Evolutionary conservation across 2,888 invertebrate genomes (phyloP).

Genomic region (Lumbricus terrestris): DNA sequence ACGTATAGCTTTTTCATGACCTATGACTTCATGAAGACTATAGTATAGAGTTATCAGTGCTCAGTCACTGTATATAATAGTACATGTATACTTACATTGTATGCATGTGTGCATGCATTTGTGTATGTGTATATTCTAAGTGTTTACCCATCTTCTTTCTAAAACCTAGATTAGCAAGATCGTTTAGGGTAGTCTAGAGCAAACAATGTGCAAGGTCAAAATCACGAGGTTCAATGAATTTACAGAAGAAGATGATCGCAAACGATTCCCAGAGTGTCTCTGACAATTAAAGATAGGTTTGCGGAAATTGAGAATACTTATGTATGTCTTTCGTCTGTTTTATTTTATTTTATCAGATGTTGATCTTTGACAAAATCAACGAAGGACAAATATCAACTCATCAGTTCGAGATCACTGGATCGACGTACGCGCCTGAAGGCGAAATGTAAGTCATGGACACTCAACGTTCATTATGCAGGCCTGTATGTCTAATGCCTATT

Average conservation of each 20-base stretch:
- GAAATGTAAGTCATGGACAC: constrained; percentile 67
- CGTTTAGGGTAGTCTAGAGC: background rate
- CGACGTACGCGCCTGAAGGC: constrained; percentile 98
- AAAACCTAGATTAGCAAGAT: background rate
- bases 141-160: background rate
- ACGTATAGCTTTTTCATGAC: too few species aligned
- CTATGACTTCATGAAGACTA: too few species aligned
- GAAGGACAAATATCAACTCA: constrained; percentile 85
- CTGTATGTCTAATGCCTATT: too few species aligned
- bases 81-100: too few species aligned
- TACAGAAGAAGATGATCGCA: background rate
- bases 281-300: background rate
- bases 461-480: background rate
- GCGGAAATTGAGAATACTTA: background rate
- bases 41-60: too few species aligned
- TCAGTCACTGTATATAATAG: too few species aligned
- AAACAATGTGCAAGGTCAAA: background rate
- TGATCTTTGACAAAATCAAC: constrained; percentile 88
- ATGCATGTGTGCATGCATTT: background rate
- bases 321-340: background rate
- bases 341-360: constrained; percentile 68
- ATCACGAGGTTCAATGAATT: background rate
- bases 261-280: too few species aligned
- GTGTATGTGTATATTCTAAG: too few species aligned
- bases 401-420: constrained; percentile 97